Evolutionary conservation across 2,888 invertebrate species (phyloP), one percentile per base, ranked within the genome.

Genomic region (Villa cingulata): DNA sequence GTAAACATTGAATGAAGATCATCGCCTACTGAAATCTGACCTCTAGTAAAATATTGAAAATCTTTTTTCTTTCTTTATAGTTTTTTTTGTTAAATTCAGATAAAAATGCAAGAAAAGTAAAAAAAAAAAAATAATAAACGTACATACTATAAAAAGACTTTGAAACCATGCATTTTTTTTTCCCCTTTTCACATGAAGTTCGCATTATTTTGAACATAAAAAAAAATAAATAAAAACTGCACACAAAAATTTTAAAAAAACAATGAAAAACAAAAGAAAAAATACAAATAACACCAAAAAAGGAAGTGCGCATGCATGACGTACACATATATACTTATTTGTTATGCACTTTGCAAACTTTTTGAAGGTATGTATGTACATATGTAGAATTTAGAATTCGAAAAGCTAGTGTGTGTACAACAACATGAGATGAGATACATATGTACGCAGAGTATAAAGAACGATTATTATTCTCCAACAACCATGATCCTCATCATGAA

Each of bases 231-330:
- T 32, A 12, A 32, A 12, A 12, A 32, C 12, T 23, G 23, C 7
- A 23, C 7, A 23, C 7, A 23, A 23, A 23, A 23, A n/a, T n/a
- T n/a, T n/a, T n/a, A n/a, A n/a, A n/a, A n/a, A n/a, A n/a, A n/a
- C n/a, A n/a, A n/a, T n/a, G n/a, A n/a, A n/a, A n/a, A n/a, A n/a
- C n/a, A n/a, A 2, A 27, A 27, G 27, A 27, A 27, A 9, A 27
- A 27, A 10, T 9, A 27, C 9, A 27, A 27, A 9, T 9, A 27
- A 6, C 27, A 27, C 27, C 5, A 4, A 37, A 42, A 49, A 49
- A 44, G 50, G 50, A 50, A 50, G 50, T 50, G 37, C 46, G 47
- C 50, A 44, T 37, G 38, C 19, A 15, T 15, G n/a, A 17, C 27
- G 38, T 6, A 10, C 20, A 29, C 41, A 20, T 27, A 29, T 32